These are phyloP conservation scores for Drosophila ohnishii DNA, from an alignment of 1,140 invertebrate species.

Conservation along the genomic window DNA sequence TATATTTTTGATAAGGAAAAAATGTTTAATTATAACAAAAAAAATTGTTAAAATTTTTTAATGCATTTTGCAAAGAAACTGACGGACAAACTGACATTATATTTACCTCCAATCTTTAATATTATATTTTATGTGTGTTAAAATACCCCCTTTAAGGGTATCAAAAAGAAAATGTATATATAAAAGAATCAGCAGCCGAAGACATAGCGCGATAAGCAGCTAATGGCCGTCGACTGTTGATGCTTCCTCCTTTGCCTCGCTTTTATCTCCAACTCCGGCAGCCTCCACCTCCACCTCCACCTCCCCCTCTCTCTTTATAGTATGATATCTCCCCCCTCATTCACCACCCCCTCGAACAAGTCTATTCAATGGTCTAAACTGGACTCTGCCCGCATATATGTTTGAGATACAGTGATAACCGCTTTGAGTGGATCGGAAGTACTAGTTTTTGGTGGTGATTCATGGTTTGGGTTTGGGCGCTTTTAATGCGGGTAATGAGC, in stretches of 20 bases:
- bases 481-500: slow-evolving; percentile 12
- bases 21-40: neutral
- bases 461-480: neutral
- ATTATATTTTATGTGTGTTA: too few species aligned
- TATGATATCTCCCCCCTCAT: neutral
- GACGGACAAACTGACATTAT: neutral
- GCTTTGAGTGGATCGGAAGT: slow-evolving; percentile 21
- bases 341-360: slow-evolving; percentile 16
- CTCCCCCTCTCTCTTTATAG: neutral
- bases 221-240: slow-evolving; percentile 70
- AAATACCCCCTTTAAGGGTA: neutral
- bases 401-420: slow-evolving; percentile 31
- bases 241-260: slow-evolving; percentile 31
- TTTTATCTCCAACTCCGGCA: slow-evolving; percentile 29
- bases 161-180: slow-evolving; percentile 24
- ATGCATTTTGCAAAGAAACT: neutral
- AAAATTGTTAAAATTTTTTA: neutral
- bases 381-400: slow-evolving; percentile 53
- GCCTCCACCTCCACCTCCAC: neutral
- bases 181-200: slow-evolving; percentile 41
- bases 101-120: neutral
- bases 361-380: slow-evolving; percentile 47
- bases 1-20: neutral
- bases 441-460: neutral
- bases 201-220: slow-evolving; percentile 73